Evolutionary conservation across 2,113 vertebrate species (phyloP).

Genomic region (Rhynchopsitta pachyrhyncha): DNA sequence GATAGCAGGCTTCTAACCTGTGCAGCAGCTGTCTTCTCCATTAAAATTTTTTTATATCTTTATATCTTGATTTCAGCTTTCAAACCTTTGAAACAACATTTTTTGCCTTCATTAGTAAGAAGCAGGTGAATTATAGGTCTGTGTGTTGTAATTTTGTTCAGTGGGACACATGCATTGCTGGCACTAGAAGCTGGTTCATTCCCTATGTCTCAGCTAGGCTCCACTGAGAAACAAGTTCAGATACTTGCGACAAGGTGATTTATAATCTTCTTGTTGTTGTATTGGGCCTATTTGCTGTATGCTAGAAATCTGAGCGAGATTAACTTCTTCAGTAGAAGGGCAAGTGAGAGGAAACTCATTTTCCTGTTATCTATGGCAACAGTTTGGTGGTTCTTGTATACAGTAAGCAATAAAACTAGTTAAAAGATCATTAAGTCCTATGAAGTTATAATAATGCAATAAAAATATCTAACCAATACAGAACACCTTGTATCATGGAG

Average conservation of each 20-base stretch:
- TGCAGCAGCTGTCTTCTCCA: not conserved
- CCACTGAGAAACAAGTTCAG: not conserved
- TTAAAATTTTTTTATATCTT: not conserved
- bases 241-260: not conserved
- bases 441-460: constrained; percentile 34
- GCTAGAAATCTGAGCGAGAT: not conserved
- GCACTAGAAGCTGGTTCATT: not conserved
- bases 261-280: not conserved
- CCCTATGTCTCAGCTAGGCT: not conserved
- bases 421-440: constrained; percentile 41
- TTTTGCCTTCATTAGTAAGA: not conserved
- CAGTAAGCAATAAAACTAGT: constrained; percentile 47
- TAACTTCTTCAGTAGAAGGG: not conserved
- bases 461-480: not conserved
- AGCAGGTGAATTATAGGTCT: not conserved
- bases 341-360: not conserved
- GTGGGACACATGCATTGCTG: not conserved
- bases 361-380: not conserved
- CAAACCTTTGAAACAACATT: not conserved
- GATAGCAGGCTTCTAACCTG: not conserved
- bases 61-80: not conserved
- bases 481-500: not conserved
- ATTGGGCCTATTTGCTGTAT: not conserved
- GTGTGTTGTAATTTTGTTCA: not conserved
- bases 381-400: constrained; percentile 5